Percentiles rank a stretch among this genome's conserved stretches.
These are phyloP conservation scores for Empidonax alnorum DNA, from an alignment of 2,113 vertebrate species.

Conservation along the genomic window DNA sequence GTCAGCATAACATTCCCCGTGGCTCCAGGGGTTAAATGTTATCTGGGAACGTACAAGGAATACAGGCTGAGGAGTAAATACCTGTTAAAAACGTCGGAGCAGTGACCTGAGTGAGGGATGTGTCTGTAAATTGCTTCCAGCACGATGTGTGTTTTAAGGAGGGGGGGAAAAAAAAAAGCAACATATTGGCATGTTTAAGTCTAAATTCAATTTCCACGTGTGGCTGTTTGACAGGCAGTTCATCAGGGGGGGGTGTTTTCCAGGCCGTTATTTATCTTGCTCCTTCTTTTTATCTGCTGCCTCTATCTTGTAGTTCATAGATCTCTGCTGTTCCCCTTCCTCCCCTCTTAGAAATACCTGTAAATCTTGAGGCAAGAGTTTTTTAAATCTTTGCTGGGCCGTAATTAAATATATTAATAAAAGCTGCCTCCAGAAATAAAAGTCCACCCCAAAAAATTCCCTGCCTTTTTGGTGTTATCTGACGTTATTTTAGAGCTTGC, in stretches of 20 bases:
- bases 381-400: neutral
- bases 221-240: neutral
- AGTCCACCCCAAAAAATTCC: neutral
- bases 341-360: neutral
- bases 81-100: constrained; percentile 22
- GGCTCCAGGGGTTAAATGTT: constrained; percentile 31
- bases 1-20: neutral
- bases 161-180: neutral
- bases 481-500: neutral
- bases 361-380: neutral
- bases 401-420: neutral
- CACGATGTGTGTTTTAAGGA: neutral
- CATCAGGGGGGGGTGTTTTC: neutral
- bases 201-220: neutral
- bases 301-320: neutral
- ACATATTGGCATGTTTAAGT: neutral
- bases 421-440: neutral
- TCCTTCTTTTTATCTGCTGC: neutral
- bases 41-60: neutral
- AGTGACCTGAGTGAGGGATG: neutral
- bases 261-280: neutral
- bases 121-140: neutral
- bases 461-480: neutral
- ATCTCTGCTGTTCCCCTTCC: neutral
- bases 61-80: neutral